These are phyloP conservation scores for Mareca strepera DNA, from an alignment of 2,797 vertebrate genomes.

Conservation along the genomic window DNA sequence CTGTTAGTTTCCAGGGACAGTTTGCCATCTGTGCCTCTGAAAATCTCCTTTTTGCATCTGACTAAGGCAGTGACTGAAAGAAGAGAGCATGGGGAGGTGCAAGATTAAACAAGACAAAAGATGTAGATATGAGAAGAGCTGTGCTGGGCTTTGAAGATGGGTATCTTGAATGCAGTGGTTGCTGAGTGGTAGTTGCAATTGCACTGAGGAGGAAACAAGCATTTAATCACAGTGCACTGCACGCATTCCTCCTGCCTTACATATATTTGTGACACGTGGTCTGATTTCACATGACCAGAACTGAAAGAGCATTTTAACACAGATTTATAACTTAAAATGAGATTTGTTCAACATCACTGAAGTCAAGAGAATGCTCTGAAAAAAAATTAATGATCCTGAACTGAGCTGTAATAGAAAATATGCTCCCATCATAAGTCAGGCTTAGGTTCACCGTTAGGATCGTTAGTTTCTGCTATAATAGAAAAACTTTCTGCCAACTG, in stretches of 20 bases:
- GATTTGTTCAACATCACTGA: background rate
- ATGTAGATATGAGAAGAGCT: background rate
- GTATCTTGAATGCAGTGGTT: background rate
- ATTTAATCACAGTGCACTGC: background rate
- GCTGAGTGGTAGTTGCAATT: background rate
- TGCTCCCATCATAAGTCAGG: background rate
- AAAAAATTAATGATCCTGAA: background rate
- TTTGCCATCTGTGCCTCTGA: slow-evolving; percentile 34
- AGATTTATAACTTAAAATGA: background rate
- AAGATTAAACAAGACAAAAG: background rate
- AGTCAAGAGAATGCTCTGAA: background rate
- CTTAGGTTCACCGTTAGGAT: background rate
- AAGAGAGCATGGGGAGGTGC: background rate
- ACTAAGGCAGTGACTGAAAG: background rate
- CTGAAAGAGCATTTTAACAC: background rate
- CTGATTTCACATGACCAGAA: background rate
- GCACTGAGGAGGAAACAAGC: background rate
- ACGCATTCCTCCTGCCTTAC: background rate
- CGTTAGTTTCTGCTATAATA: background rate
- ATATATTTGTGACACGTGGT: background rate
- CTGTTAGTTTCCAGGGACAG: slow-evolving; percentile 8
- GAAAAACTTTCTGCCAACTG: background rate
- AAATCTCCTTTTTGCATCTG: slow-evolving; percentile 36
- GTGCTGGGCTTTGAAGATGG: background rate
- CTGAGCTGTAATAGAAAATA: background rate